Percentiles rank a stretch among this genome's conserved stretches.
Evolutionary conservation across 1,140 invertebrate genomes (phyloP).

Genomic region (Listronotus oregonensis): DNA sequence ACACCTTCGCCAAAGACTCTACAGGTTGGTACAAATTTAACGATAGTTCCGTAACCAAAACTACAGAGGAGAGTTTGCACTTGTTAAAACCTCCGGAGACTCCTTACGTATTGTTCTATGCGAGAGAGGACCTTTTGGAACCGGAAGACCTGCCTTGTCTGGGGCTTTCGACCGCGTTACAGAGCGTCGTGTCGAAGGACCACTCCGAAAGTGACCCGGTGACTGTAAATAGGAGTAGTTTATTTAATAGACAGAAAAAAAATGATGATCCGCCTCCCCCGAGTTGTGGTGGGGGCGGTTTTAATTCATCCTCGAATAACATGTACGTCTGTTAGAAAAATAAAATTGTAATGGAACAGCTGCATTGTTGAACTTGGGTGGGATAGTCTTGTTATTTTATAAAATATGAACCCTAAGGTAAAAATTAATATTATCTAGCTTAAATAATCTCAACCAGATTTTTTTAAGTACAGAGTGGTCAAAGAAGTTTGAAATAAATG

Average conservation of each 20-base stretch:
- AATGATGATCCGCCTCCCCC: constrained; percentile 54
- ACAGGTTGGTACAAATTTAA: constrained; percentile 82
- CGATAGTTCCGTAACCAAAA: constrained; percentile 70
- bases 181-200: constrained; percentile 44
- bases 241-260: constrained; percentile 39
- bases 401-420: too few relatives aligned
- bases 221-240: constrained; percentile 27
- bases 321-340: constrained; percentile 50
- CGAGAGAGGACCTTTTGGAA: constrained; percentile 46
- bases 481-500: too few relatives aligned
- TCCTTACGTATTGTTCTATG: constrained; percentile 82
- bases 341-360: not conserved
- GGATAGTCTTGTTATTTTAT: too few relatives aligned
- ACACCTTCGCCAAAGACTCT: constrained; percentile 75
- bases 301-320: constrained; percentile 41
- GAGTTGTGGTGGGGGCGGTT: constrained; percentile 52
- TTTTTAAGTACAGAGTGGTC: too few relatives aligned
- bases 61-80: constrained; percentile 64
- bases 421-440: too few relatives aligned
- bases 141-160: constrained; percentile 43
- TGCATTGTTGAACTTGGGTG: too few relatives aligned
- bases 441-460: too few relatives aligned
- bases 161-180: constrained; percentile 40
- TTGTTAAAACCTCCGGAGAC: constrained; percentile 73
- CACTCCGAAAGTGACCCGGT: constrained; percentile 43